Evolutionary conservation across 2,113 vertebrate species (phyloP), one percentile per base, ranked within the genome.

Genomic region (Phalacrocorax brasilianus): DNA sequence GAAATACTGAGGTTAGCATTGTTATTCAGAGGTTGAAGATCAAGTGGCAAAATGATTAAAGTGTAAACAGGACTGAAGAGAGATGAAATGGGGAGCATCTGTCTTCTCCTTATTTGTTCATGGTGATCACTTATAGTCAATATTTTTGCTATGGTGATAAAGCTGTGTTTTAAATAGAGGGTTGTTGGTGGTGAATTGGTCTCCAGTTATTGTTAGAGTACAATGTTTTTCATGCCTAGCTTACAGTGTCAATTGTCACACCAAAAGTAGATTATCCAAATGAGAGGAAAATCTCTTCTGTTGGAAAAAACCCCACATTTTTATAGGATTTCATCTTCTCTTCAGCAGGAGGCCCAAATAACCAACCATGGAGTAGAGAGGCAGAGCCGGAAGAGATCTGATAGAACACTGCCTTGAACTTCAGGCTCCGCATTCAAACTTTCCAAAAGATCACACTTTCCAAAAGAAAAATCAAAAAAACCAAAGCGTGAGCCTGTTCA

Each of bases 41-140:
- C 88, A 95, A 97, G 85, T 87, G 91, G 83, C 49, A 89, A 96
- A 94, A 74, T 82, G 70, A 71, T 87, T 91, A 50, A 96, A 94
- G 55, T 56, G 40, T 94, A 91, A 96, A 94, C 85, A 75, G 45
- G 67, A 40, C 62, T 78, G 52, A n/a, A 94, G 66, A 89, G 82
- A 82, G 73, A 82, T 70, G 83, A 86, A 95, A 56, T 4, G 15
- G 35, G n/a, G 71, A 93, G 58, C 74, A 75, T 87, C 88, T 91
- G 53, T 74, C 83, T 92, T 93, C 73, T 76, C 50, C 33, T 70
- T 78, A 35, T 70, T 91, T 94, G 47, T 68, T 86, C 56, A 58
- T 47, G 35, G 30, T 33, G 40, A 75, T 44, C 62, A 53, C 61
- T 88, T 86, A 9, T 6, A 72, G 73, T 87, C 83, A 79, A 66